phyloP scores from a whole-genome alignment of 1,140 invertebrate species.

The Lordiphosa collinella region DNA sequence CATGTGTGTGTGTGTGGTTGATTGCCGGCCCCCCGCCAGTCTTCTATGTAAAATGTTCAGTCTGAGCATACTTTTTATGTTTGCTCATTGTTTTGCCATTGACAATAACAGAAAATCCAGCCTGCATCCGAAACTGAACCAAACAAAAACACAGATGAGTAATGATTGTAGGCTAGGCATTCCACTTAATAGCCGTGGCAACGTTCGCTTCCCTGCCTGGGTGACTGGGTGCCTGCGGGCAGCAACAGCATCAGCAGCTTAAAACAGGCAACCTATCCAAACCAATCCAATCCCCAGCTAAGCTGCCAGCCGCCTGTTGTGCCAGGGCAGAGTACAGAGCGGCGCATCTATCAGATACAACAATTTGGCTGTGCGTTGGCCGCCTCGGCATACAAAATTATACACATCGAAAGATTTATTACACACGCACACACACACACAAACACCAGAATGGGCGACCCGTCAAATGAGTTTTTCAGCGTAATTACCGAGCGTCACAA shows the following conservation, averaged over 20 bases:
- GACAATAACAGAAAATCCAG: slow-evolving; percentile 49
- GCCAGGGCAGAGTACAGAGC: slow-evolving; percentile 23
- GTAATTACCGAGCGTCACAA: slow-evolving; percentile 70
- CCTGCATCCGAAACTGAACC: background rate
- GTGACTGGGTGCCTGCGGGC: slow-evolving; percentile 4
- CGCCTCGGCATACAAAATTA: slow-evolving; percentile 54
- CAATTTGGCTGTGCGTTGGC: slow-evolving; percentile 62
- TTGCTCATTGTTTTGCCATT: slow-evolving; percentile 60
- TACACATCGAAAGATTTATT: slow-evolving; percentile 75
- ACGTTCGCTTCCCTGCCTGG: slow-evolving; percentile 4
- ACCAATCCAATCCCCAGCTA: slow-evolving; percentile 44
- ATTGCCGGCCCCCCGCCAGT: slow-evolving; percentile 7
- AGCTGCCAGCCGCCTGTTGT: slow-evolving; percentile 50
- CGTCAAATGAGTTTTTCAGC: slow-evolving; percentile 74
- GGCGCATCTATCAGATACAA: slow-evolving; percentile 64
- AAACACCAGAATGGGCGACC: slow-evolving; percentile 57
- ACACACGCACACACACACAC: slow-evolving; percentile 30
- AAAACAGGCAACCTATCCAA: slow-evolving; percentile 22
- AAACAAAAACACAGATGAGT: slow-evolving; percentile 59
- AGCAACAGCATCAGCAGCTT: slow-evolving; percentile 44
- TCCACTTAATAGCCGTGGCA: slow-evolving; percentile 49
- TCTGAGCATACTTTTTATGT: slow-evolving; percentile 9
- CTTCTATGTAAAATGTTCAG: too few species aligned
- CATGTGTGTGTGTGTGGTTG: slow-evolving; percentile 19
- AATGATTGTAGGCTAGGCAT: slow-evolving; percentile 67